phyloP scores from a whole-genome alignment of 1,140 invertebrate genomes.

The Idris sp. region DNA sequence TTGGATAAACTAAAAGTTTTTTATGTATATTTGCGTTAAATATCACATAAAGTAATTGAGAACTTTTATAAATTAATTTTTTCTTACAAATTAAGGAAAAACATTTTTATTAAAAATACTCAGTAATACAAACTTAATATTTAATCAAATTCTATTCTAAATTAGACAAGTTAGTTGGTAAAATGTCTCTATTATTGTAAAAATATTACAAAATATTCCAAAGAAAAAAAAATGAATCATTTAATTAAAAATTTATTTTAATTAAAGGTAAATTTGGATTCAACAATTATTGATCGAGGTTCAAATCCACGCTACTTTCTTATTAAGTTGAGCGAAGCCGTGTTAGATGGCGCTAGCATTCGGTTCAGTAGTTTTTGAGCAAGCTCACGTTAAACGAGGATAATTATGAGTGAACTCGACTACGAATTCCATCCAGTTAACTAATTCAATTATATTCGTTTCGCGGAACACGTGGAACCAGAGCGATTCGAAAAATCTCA shows the following conservation, averaged over 20 bases:
- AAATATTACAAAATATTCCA: too few species aligned
- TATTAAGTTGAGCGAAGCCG: conserved; percentile 27
- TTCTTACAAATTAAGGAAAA: too few species aligned
- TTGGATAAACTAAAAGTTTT: too few species aligned
- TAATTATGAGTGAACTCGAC: conserved; percentile 45
- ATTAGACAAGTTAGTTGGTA: too few species aligned
- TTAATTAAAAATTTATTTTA: conserved; percentile 1
- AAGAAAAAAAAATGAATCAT: too few species aligned
- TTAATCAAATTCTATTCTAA: too few species aligned
- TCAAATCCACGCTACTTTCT: conserved; percentile 59
- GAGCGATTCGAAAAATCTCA: conserved; percentile 61
- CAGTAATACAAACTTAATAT: too few species aligned
- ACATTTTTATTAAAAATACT: too few species aligned
- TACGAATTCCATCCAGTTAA: conserved; percentile 51
- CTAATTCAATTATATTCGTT: conserved; percentile 63
- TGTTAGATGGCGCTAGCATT: conserved; percentile 66
- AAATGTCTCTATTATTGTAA: too few species aligned
- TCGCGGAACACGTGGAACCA: conserved; percentile 57
- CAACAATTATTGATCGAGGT: conserved; percentile 57
- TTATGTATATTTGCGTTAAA: too few species aligned
- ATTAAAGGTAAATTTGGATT: background rate
- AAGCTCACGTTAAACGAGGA: conserved; percentile 35
- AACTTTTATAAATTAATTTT: too few species aligned
- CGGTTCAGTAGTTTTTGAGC: background rate
- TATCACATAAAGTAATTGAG: too few species aligned